Base-by-base conservation (phyloP, 2,113 vertebrate species). In the Anolis carolinensis region DNA sequence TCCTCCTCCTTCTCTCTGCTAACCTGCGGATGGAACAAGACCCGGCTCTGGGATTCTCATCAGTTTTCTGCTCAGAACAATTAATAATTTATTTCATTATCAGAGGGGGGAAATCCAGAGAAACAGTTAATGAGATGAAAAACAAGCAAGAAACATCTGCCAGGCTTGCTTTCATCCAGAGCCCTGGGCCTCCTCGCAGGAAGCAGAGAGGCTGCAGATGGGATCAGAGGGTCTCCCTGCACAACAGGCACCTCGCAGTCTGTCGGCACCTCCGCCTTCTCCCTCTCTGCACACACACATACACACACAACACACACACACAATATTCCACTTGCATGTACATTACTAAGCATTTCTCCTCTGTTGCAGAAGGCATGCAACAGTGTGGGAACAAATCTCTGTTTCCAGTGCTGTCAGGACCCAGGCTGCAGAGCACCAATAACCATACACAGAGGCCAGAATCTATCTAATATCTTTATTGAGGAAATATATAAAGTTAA, bases 51-150 rank as follows among this genome's bases (percentile, higher is more conserved):
- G 74, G 83, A 71, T 89, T 91, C 92, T 87, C 9, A 0, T 87
- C 89, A 89, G 89, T 90, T 93, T 93, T 91, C 93, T 87, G 90
- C 89, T 93, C 79, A 0, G 72, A 94, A 89, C 93, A 93, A 94
- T 94, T 94, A 94, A 95, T 94, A 95, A 94, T 94, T 94, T 93
- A 95, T 95, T 90, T 87, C 91, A 55, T 94, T 94, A 94, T 95
- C 48, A 39, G 93, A 34, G 18, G 23, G 10, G 25, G 27, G 27
- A 27, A 23, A 52, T 27, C 4, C 91, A 93, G 93, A 90, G 92
- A 93, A 94, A 90, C 85, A 2, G 91, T 92, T 94, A 94, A 93
- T 91, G 93, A 95, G 93, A 94, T 93, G 93, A 4, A 93, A 94
- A 95, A 95, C 91, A 93, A 93, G 91, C 89, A 91, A 91, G 86